Percentiles rank a stretch among this genome's conserved stretches.
phyloP scores from a whole-genome alignment of 2,797 vertebrate genomes.

The Squalus acanthias region DNA sequence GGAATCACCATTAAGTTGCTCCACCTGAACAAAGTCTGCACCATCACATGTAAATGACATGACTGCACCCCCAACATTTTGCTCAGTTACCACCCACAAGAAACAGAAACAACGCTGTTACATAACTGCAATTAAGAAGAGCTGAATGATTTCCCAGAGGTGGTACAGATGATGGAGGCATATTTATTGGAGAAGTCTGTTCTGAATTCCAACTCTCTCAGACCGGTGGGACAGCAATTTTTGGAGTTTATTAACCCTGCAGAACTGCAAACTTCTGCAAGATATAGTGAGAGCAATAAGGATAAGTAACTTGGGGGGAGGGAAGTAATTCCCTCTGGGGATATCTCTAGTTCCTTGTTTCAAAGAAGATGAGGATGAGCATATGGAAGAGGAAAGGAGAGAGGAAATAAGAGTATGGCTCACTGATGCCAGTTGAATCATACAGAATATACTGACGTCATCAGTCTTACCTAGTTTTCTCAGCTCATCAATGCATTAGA shows the following conservation, averaged over 20 bases:
- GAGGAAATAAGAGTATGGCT: not conserved
- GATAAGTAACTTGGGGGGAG: not conserved
- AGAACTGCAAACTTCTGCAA: not conserved
- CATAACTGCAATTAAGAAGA: not conserved
- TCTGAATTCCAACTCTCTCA: not conserved
- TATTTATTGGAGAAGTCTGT: not conserved
- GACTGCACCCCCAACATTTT: not conserved
- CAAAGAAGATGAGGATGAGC: not conserved
- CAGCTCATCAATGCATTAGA: not conserved
- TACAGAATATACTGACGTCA: not conserved
- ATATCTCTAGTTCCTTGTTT: not conserved
- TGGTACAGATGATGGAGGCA: not conserved
- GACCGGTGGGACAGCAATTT: not conserved
- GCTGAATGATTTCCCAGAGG: not conserved
- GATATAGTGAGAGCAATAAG: not conserved
- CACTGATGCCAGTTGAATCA: not conserved
- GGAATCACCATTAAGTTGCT: not conserved
- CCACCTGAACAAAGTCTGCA: not conserved
- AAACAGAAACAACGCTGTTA: not conserved
- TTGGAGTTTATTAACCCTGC: not conserved
- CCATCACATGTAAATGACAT: not conserved
- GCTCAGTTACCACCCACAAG: not conserved
- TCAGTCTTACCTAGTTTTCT: not conserved
- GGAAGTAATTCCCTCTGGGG: not conserved
- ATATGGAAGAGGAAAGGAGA: not conserved